Evolutionary conservation across 1,140 invertebrate genomes (phyloP).

Genomic region (Calephelis nemesis): DNA sequence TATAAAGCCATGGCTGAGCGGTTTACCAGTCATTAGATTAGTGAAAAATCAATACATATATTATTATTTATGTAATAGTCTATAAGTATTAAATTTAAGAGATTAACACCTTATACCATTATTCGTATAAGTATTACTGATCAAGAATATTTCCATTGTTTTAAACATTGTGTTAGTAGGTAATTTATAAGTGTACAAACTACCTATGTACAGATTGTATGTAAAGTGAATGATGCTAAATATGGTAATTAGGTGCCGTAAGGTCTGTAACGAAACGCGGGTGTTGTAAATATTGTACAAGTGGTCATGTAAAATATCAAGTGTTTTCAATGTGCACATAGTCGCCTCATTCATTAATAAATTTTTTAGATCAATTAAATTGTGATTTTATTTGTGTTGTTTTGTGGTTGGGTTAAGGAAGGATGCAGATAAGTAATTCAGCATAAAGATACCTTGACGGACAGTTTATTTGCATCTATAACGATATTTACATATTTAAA

Average conservation of each 20-base stretch:
- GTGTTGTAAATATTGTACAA: conserved; percentile 74
- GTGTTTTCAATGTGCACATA: conserved; percentile 78
- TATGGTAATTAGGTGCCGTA: conserved; percentile 37
- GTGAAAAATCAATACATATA: conserved; percentile 56
- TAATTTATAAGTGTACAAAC: conserved; percentile 68
- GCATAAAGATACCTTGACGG: no score
- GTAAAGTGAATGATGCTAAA: conserved; percentile 50
- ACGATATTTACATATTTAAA: no score
- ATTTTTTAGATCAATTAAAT: conserved; percentile 74
- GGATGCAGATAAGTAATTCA: no score
- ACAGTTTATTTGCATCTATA: no score
- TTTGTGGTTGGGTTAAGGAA: no score
- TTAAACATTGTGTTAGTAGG: conserved; percentile 60
- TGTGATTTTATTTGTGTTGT: conserved; percentile 33
- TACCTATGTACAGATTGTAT: conserved; percentile 72
- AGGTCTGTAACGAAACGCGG: conserved; percentile 44
- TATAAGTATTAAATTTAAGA: conserved; percentile 65
- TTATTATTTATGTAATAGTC: conserved; percentile 65
- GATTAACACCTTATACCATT: conserved; percentile 73
- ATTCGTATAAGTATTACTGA: conserved; percentile 72
- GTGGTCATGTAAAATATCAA: conserved; percentile 70
- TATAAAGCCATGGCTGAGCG: conserved; percentile 61
- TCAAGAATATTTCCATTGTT: conserved; percentile 75
- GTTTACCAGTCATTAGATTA: conserved; percentile 71
- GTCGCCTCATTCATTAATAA: conserved; percentile 78